A percentile compares a stretch with the other conserved stretches of the same genome.
These are phyloP conservation scores for Pipra filicauda DNA, from an alignment of 2,113 vertebrate species.

Conservation along the genomic window DNA sequence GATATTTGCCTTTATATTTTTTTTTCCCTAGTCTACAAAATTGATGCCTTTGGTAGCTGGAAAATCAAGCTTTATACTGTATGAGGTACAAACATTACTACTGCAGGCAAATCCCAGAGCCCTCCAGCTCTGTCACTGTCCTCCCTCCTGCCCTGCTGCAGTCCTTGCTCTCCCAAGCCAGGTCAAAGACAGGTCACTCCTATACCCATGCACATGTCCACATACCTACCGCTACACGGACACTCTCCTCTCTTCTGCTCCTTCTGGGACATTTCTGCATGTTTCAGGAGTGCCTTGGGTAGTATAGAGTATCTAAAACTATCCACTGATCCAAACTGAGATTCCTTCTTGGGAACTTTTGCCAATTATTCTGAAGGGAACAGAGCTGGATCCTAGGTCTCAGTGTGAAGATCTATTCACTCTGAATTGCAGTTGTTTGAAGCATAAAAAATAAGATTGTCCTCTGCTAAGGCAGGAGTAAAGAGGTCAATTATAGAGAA, in stretches of 20 bases:
- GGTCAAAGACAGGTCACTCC: neutral
- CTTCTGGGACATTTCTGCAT: neutral
- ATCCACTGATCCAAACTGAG: neutral
- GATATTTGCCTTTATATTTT: neutral
- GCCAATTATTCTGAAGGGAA: neutral
- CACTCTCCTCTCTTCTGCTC: neutral
- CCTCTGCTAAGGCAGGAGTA: neutral
- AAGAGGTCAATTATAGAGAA: neutral
- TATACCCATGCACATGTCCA: neutral
- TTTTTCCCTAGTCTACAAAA: neutral
- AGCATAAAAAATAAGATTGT: neutral
- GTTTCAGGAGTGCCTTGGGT: neutral
- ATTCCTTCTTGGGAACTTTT: neutral
- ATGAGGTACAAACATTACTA: neutral
- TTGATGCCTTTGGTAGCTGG: neutral
- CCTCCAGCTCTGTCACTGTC: neutral
- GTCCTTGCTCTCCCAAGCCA: neutral
- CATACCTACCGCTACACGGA: neutral
- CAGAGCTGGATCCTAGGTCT: neutral
- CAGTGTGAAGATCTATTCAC: neutral
- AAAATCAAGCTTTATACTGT: neutral
- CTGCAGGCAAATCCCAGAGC: neutral
- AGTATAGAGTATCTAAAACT: neutral
- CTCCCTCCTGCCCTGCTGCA: neutral
- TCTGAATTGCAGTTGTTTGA: neutral